Conservation (phyloP, 2,113 vertebrate species). For the Pseudorasbora parva region DNA sequence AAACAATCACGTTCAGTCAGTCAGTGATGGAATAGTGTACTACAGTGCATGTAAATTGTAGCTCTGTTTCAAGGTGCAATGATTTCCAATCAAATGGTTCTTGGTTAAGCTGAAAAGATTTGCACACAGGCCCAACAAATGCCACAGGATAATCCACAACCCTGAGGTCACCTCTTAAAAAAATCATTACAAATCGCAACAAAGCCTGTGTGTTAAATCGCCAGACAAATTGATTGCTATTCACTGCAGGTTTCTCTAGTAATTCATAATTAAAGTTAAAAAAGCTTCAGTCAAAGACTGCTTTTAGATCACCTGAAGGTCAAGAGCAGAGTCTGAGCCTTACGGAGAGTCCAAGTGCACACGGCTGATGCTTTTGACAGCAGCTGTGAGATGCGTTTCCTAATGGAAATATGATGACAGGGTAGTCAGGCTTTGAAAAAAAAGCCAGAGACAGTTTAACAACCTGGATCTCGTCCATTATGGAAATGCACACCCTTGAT, state of each 20-base stretch:
- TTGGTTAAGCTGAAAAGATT: constrained; percentile 32
- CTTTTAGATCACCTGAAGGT: constrained; percentile 65
- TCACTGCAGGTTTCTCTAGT: constrained; percentile 61
- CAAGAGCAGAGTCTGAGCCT: constrained; percentile 55
- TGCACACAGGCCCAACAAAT: constrained; percentile 20
- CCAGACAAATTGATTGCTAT: constrained; percentile 51
- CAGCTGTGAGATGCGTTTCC: constrained; percentile 36
- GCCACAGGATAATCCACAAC: constrained; percentile 45
- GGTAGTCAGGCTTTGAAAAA: constrained; percentile 26
- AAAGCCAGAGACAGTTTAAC: not conserved
- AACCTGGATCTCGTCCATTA: not conserved
- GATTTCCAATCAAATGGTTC: constrained; percentile 35
- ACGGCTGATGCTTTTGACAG: constrained; percentile 10
- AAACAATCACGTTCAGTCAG: not conserved
- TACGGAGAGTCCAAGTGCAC: constrained; percentile 21
- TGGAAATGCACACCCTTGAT: not conserved
- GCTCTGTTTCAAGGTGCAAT: not conserved
- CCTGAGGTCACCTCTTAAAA: constrained; percentile 24
- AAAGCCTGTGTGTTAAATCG: constrained; percentile 41
- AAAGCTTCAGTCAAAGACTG: constrained; percentile 20
- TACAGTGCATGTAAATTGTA: not conserved
- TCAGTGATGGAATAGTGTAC: not conserved
- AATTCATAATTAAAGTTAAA: constrained; percentile 57
- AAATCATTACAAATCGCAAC: constrained; percentile 49
- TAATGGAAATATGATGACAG: constrained; percentile 47